phyloP scores from a whole-genome alignment of 2,888 invertebrate genomes.

The Amorpha juglandis region DNA sequence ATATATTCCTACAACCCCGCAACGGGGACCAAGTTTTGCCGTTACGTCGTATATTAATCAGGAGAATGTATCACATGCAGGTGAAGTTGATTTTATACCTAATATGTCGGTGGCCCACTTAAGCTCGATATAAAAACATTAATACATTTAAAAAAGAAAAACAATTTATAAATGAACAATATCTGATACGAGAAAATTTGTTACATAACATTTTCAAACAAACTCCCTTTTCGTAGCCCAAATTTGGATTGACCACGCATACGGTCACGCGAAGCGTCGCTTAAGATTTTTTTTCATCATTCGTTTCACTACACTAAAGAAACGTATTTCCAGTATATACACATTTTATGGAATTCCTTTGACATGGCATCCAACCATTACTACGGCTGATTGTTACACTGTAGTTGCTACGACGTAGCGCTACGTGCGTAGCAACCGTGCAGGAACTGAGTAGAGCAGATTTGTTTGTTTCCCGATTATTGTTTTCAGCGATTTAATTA shows the following conservation, averaged over 20 bases:
- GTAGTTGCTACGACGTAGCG: slow-evolving; percentile 52
- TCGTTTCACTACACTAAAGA: slow-evolving; percentile 51
- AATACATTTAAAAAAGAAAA: neutral
- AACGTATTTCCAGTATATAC: slow-evolving; percentile 51
- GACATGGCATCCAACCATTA: slow-evolving; percentile 81
- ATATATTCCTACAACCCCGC: no score
- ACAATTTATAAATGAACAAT: slow-evolving; percentile 11
- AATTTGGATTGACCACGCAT: slow-evolving; percentile 70
- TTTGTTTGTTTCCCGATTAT: slow-evolving; percentile 18
- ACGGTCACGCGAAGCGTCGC: slow-evolving; percentile 74
- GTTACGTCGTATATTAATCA: no score
- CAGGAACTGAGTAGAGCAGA: slow-evolving; percentile 9
- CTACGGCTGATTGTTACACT: slow-evolving; percentile 71
- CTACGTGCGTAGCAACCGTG: slow-evolving; percentile 45
- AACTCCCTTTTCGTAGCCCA: slow-evolving; percentile 42
- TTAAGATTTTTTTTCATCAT: slow-evolving; percentile 72
- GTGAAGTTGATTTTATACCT: no score
- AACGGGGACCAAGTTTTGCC: no score
- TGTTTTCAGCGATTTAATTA: neutral
- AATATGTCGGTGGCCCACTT: no score
- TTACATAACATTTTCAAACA: slow-evolving; percentile 18
- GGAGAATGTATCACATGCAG: no score
- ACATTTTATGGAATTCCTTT: slow-evolving; percentile 73
- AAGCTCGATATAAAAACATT: neutral
- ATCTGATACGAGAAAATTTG: slow-evolving; percentile 33